Conservation (phyloP, 2,797 vertebrate genomes). For the Pangasius macronema region DNA sequence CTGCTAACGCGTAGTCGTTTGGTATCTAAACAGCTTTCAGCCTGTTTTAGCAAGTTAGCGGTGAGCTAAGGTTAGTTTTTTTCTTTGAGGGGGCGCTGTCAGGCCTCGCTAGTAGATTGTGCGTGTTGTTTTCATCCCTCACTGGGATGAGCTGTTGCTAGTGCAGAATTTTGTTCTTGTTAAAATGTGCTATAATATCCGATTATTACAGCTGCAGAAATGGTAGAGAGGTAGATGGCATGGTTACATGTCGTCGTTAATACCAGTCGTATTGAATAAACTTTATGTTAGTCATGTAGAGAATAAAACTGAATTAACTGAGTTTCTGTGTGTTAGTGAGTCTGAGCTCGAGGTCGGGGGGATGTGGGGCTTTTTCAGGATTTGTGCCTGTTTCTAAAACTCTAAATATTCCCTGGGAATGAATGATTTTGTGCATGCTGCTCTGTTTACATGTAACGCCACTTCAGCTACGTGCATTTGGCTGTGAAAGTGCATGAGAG, state of each 20-base stretch:
- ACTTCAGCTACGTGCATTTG: not conserved
- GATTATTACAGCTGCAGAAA: not conserved
- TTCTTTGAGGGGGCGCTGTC: conserved; percentile 61
- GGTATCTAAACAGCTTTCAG: not conserved
- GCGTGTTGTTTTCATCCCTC: not conserved
- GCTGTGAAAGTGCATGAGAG: conserved; percentile 11
- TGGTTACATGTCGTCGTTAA: not conserved
- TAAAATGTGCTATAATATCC: no score
- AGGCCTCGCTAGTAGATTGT: conserved; percentile 54
- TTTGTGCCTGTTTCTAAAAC: not conserved
- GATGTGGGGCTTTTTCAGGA: not conserved
- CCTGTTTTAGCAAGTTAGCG: conserved; percentile 24
- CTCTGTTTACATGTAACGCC: conserved; percentile 5
- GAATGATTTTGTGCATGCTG: not conserved
- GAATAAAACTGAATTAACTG: not conserved
- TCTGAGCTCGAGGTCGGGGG: not conserved
- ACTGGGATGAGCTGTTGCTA: not conserved
- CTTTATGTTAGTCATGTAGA: not conserved
- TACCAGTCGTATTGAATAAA: not conserved
- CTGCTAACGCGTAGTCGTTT: conserved; percentile 19
- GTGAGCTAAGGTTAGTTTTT: not conserved
- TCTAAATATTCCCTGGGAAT: not conserved
- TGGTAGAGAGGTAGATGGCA: not conserved
- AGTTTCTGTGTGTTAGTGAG: not conserved
- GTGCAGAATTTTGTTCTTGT: not conserved